phyloP scores from a whole-genome alignment of 2,113 vertebrate species.

The Chitala chitala region DNA sequence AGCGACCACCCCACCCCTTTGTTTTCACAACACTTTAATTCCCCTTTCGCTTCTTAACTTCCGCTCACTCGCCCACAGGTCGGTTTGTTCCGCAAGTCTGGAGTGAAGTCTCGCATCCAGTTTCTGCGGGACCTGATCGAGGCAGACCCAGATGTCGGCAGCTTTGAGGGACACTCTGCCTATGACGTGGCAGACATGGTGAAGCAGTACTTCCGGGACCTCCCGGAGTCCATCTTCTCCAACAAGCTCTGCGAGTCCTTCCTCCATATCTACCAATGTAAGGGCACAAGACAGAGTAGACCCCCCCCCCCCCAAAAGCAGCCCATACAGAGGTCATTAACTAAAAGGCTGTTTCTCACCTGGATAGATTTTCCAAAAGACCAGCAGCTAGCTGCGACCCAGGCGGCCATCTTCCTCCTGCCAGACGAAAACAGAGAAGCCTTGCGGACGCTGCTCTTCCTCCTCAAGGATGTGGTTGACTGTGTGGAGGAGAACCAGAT shows the following conservation, averaged over 20 bases:
- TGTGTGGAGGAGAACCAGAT: constrained; percentile 79
- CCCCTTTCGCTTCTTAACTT: not conserved
- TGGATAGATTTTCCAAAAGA: constrained; percentile 73
- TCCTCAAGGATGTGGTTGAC: constrained; percentile 73
- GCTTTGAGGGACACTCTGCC: constrained; percentile 72
- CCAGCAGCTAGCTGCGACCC: constrained; percentile 69
- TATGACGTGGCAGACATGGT: constrained; percentile 86
- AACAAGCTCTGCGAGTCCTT: constrained; percentile 76
- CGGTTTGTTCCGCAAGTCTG: constrained; percentile 79
- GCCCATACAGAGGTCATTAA: too few relatives aligned
- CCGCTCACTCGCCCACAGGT: constrained; percentile 56
- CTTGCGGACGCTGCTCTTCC: constrained; percentile 71
- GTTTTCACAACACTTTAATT: not conserved
- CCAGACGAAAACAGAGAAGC: constrained; percentile 78
- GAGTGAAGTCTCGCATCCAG: constrained; percentile 81
- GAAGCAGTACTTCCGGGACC: constrained; percentile 85
- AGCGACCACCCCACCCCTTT: not conserved
- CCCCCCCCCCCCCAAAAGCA: too few relatives aligned
- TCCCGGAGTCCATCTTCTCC: constrained; percentile 78
- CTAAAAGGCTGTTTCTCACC: not conserved
- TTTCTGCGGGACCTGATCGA: constrained; percentile 76
- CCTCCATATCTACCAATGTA: constrained; percentile 86
- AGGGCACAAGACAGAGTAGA: constrained; percentile 29
- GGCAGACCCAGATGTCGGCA: constrained; percentile 56
- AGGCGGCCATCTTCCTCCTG: constrained; percentile 76